A percentile compares a stretch with the other conserved stretches of the same genome.
Evolutionary conservation across 92 coral and sea anemone species (phyloP).

Genomic region (Phenganax stokvisi): DNA sequence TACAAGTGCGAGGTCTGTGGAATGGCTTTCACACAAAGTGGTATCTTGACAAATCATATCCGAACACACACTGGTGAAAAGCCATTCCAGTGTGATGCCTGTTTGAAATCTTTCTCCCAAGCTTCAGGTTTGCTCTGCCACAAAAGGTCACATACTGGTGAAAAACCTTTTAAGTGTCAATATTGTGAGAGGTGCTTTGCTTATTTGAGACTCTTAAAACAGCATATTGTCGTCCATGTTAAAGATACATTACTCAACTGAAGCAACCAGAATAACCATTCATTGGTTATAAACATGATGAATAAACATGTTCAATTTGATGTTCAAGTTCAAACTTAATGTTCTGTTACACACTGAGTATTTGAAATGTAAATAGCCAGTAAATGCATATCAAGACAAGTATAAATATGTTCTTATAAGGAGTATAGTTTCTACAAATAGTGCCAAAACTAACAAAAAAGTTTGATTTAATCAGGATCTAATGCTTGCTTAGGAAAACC

Average conservation of each 20-base stretch:
- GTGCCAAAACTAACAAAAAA: no score
- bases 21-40: slow-evolving; percentile 2
- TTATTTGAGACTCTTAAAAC: slow-evolving; percentile 74
- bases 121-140: not conserved
- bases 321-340: no score
- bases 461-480: no score
- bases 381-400: no score
- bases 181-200: slow-evolving; percentile 77
- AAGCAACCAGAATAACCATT: no score
- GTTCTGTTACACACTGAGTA: no score
- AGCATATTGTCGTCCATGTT: slow-evolving; percentile 53
- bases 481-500: no score
- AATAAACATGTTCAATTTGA: no score
- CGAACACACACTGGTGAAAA: slow-evolving; percentile 20
- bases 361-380: no score
- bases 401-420: no score
- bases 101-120: not conserved
- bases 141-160: slow-evolving; percentile 73
- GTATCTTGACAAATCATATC: not conserved
- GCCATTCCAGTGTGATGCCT: slow-evolving; percentile 16
- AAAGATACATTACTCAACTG: not conserved
- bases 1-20: slow-evolving; percentile 24
- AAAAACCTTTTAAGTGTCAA: slow-evolving; percentile 75
- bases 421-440: no score
- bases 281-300: no score